These are phyloP conservation scores for Larimichthys crocea DNA, from an alignment of 2,113 vertebrate species.

Conservation along the genomic window DNA sequence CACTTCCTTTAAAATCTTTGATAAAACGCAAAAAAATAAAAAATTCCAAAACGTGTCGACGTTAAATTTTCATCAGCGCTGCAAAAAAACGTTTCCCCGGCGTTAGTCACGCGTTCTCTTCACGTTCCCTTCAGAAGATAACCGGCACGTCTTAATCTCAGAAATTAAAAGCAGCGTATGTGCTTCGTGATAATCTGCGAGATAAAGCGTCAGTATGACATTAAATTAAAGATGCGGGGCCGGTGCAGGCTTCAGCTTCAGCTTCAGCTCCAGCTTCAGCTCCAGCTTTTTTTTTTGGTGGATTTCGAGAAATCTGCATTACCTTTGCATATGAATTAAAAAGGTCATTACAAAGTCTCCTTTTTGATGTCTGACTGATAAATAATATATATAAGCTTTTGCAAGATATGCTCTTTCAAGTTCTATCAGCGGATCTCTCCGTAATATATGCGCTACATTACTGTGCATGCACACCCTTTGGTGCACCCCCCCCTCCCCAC, in stretches of 20 bases:
- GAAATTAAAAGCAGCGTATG: slow-evolving; percentile 55
- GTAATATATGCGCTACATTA: slow-evolving; percentile 81
- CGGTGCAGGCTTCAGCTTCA: slow-evolving; percentile 1
- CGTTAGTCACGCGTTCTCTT: slow-evolving; percentile 10
- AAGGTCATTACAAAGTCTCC: slow-evolving; percentile 81
- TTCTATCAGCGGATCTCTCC: slow-evolving; percentile 75
- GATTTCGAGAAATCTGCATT: slow-evolving; percentile 69
- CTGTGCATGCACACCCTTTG: slow-evolving; percentile 65
- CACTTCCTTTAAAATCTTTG: background rate
- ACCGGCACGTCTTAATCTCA: slow-evolving; percentile 47
- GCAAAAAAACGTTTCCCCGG: background rate
- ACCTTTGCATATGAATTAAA: slow-evolving; percentile 83
- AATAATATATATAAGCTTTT: slow-evolving; percentile 83
- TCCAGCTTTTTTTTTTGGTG: slow-evolving; percentile 30
- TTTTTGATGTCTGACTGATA: slow-evolving; percentile 82
- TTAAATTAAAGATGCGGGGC: slow-evolving; percentile 60
- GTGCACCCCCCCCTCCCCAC: slow-evolving; percentile 43
- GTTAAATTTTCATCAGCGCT: background rate
- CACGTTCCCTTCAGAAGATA: slow-evolving; percentile 11
- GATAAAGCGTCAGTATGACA: slow-evolving; percentile 58
- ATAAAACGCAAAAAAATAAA: background rate
- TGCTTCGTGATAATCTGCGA: slow-evolving; percentile 35
- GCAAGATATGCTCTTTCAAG: slow-evolving; percentile 85
- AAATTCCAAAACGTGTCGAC: background rate
- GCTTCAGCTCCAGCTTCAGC: slow-evolving; percentile 7